phyloP scores from a whole-genome alignment of 2,113 vertebrate species.

The Platysternon megacephalum region DNA sequence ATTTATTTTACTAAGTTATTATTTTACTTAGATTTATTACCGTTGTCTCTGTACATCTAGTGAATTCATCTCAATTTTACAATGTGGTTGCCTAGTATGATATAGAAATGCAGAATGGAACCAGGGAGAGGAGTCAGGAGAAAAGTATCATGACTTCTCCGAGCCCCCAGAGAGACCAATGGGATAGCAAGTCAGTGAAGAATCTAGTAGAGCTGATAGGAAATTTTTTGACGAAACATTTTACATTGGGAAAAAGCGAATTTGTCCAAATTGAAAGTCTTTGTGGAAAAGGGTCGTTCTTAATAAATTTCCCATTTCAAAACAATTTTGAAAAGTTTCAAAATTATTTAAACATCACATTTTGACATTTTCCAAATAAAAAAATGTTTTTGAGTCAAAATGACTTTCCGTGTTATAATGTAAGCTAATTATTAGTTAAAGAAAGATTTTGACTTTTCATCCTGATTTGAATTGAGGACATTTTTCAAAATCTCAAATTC shows the following conservation, averaged over 20 bases:
- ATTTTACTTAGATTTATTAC: constrained; percentile 68
- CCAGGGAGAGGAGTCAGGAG: not conserved
- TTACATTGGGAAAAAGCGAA: not conserved
- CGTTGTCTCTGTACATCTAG: constrained; percentile 49
- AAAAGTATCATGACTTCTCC: not conserved
- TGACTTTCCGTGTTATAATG: not conserved
- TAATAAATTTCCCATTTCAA: not conserved
- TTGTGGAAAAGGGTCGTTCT: not conserved
- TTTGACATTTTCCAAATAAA: not conserved
- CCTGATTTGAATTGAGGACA: too few relatives aligned
- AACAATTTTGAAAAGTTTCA: not conserved
- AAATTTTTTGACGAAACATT: rapidly evolving
- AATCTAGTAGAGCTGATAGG: not conserved
- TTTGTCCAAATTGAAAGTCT: not conserved
- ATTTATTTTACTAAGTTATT: constrained; percentile 65
- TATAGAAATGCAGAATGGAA: not conserved
- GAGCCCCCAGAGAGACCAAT: not conserved
- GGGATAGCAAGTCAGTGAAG: not conserved
- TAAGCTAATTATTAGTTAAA: too few relatives aligned
- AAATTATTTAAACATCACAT: not conserved
- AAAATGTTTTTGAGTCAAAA: not conserved
- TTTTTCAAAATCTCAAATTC: too few relatives aligned
- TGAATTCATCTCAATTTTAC: constrained; percentile 49
- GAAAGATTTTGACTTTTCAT: too few relatives aligned
- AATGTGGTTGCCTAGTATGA: constrained; percentile 32